Base-by-base conservation (phyloP, 2,888 invertebrate species). In the Cyaniris semiargus region DNA sequence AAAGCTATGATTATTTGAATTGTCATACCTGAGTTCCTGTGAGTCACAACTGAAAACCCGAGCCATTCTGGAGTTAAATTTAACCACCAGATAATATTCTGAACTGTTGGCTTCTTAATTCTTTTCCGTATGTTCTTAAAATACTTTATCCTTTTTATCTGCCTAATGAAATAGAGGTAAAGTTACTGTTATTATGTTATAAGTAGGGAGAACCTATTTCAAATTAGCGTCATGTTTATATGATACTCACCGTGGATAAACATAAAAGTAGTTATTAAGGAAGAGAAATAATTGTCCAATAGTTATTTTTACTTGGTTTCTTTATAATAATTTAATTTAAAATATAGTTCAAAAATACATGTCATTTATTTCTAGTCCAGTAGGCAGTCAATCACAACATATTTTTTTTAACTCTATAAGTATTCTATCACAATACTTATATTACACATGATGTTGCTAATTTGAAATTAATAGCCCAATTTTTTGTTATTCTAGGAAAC, bases 71-170 rank as follows among this genome's bases (percentile, higher is more conserved):
- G 60, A 44, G 60, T 66, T 3, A 76, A 44, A 31, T 76, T 66
- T 0, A 76, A 13, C 10, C 60, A 44, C 76, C 76, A 76, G 21
- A 76, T 76, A 23, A 76, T 66, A 70, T 66, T 76, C 18, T 15
- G 38, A n/a, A 66, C 66, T 7, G 58, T 58, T 58, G 58, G 58
- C 58, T 58, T 21, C 21, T 58, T 58, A 8, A 58, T 7, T n/a
- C n/a, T 58, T 58, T 58, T 58, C 15, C 58, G 58, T 58, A 58
- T 58, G 58, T 58, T 58, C 2, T 58, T 58, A 21, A 58, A n/a
- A 58, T 58, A 58, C 5, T 58, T 58, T 58, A n/a, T 58, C 58
- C 21, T 53, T 1, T 18, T 18, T 18, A 48, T 48, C 2, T 6
- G 18, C 21, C 18, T 58, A 21, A 53, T 53, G 53, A 53, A 53